Evolutionary conservation across 2,113 vertebrate genomes (phyloP).

Genomic region (Heterocephalus glaber): DNA sequence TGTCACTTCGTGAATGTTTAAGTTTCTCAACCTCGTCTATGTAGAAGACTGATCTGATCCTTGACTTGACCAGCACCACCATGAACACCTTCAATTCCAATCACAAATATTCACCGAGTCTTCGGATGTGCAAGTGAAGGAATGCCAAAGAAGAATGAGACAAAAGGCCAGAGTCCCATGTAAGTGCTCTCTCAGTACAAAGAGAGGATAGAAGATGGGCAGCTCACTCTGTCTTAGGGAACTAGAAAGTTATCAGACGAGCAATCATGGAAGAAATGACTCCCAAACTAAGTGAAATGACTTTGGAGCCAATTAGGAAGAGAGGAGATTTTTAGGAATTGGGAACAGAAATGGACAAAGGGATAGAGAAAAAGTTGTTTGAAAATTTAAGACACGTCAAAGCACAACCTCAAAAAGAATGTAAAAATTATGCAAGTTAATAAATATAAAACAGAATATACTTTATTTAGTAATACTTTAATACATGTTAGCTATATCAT

Average conservation of each 20-base stretch:
- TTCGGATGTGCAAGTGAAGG: background rate
- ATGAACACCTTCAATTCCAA: constrained; percentile 2
- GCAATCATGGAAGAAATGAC: constrained; percentile 45
- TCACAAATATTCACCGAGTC: constrained; percentile 1
- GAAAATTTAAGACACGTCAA: constrained; percentile 21
- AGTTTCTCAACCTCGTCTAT: background rate
- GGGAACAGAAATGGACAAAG: constrained; percentile 40
- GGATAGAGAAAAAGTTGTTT: background rate
- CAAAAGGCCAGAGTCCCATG: background rate
- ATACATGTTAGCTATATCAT: background rate
- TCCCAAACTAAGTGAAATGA: constrained; percentile 37
- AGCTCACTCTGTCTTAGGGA: background rate
- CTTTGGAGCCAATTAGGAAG: background rate
- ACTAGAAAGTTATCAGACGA: constrained; percentile 7
- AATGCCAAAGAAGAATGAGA: background rate
- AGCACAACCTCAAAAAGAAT: background rate
- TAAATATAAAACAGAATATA: background rate
- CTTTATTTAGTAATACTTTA: background rate
- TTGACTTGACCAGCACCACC: background rate
- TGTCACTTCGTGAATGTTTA: background rate
- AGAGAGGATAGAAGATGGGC: background rate
- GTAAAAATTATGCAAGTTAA: constrained; percentile 41
- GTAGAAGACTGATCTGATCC: background rate
- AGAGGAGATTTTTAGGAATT: background rate
- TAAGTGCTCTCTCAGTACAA: background rate